Base-by-base conservation (phyloP, 2,797 vertebrate genomes). In the Schizopygopsis pylzovi region DNA sequence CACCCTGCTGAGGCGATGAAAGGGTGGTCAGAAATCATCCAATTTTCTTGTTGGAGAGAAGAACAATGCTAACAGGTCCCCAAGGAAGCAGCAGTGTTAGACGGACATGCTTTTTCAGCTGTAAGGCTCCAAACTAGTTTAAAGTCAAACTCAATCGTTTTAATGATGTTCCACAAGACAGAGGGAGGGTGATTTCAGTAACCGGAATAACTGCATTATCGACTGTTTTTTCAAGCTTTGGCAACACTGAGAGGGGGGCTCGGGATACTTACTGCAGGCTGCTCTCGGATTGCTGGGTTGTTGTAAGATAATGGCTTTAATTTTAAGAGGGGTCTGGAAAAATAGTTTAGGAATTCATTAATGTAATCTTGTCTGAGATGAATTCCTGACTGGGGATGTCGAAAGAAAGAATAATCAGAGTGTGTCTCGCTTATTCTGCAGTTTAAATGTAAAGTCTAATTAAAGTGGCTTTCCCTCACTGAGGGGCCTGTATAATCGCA, bases 291-390 rank as follows among this genome's bases (percentile, higher is more conserved):
- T 90, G 88, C 89, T 87, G 79, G 90, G 81, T 89, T 89, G 85
- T 87, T 89, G 88, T 87, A 89, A 92, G 94, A 95, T 94, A 94
- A 94, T 91, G 86, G 81, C 89, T 92, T 92, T 93, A 56, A 91
- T 95, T 94, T 90, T 89, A 79, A 37, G 39, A 37, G 89, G 91
- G 93, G 92, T 70, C 45, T 76, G 45, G 92, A 87, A 90, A 43
- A 80, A 88, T 93, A 92, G 90, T 93, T 94, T 90, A 88, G 92
- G 87, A 92, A 93, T 88, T 92, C 87, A 93, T 95, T 94, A 93
- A 93, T 93, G 92, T 94, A 95, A 95, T 95, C 93, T 93, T 92
- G 83, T 90, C 91, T 88, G 89, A 93, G 92, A 95, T 95, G 96
- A 93, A 93, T 95, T 93, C 91, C 90, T 88, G 89, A 92, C 91